These are phyloP conservation scores for Chrysodeixis includens DNA, from an alignment of 2,888 invertebrate species.

Conservation along the genomic window DNA sequence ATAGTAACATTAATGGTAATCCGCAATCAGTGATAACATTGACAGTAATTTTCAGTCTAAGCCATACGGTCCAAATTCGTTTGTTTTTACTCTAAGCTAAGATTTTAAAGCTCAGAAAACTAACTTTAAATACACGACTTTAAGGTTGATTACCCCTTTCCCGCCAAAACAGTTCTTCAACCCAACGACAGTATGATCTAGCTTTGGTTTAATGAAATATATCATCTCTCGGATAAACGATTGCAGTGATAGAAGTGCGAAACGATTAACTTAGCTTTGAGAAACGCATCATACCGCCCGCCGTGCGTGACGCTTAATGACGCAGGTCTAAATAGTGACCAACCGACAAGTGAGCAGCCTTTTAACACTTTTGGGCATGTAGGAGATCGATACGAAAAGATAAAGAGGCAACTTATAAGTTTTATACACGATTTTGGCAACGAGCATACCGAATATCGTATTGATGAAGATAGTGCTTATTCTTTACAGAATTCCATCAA, in stretches of 20 bases:
- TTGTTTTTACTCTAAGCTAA: no score
- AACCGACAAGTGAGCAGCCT: not conserved
- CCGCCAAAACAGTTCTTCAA: not conserved
- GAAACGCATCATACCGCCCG: not conserved
- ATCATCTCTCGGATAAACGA: not conserved
- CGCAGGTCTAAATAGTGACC: not conserved
- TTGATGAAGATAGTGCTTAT: no score
- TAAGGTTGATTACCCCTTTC: not conserved
- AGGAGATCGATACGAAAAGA: no score
- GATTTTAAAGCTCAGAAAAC: no score
- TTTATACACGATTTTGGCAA: no score
- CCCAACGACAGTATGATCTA: not conserved
- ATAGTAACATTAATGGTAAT: constrained; percentile 8
- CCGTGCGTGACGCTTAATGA: no score
- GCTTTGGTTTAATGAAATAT: not conserved
- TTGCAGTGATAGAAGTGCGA: not conserved
- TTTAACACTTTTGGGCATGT: no score
- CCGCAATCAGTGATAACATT: constrained; percentile 9
- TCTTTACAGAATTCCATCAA: no score
- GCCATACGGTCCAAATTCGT: no score
- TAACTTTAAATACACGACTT: not conserved
- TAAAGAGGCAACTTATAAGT: no score
- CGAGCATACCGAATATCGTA: no score
- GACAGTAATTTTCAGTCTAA: not conserved
- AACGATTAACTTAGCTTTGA: not conserved